Evolutionary conservation across 2,113 vertebrate species (phyloP).

Genomic region (Daphoenositta chrysoptera): DNA sequence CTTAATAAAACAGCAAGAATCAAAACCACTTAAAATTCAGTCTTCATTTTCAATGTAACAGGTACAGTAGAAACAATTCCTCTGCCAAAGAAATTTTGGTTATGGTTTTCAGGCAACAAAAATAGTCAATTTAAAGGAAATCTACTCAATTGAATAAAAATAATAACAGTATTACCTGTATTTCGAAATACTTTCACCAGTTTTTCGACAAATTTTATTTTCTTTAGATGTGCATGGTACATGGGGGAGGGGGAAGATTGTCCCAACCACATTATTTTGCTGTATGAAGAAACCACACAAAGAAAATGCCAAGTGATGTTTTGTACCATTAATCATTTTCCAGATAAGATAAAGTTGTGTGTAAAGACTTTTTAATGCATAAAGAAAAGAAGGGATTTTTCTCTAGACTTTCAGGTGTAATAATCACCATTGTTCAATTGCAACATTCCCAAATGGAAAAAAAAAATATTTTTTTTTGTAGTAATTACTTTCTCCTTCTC

Average conservation of each 20-base stretch:
- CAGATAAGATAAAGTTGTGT: background rate
- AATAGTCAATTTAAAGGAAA: background rate
- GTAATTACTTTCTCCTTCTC: background rate
- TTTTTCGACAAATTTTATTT: background rate
- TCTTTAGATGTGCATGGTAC: background rate
- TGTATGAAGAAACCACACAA: background rate
- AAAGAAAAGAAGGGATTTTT: background rate
- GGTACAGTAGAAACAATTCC: background rate
- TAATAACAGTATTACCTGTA: background rate
- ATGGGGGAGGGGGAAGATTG: background rate
- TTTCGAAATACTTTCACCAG: background rate
- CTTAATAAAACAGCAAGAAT: background rate
- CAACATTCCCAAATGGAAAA: background rate
- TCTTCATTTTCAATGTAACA: background rate
- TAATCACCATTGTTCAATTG: background rate
- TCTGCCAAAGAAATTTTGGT: background rate
- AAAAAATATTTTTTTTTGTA: background rate
- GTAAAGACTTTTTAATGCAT: background rate
- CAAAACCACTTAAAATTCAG: background rate
- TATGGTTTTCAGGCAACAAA: background rate
- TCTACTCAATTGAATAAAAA: background rate
- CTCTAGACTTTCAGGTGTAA: background rate
- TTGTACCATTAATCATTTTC: background rate
- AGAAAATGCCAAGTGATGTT: background rate
- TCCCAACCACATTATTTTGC: background rate